Evolutionary conservation across 2,113 vertebrate species (phyloP), one percentile per base, ranked within the genome.

Genomic region (Andinoacara biseriatus): DNA sequence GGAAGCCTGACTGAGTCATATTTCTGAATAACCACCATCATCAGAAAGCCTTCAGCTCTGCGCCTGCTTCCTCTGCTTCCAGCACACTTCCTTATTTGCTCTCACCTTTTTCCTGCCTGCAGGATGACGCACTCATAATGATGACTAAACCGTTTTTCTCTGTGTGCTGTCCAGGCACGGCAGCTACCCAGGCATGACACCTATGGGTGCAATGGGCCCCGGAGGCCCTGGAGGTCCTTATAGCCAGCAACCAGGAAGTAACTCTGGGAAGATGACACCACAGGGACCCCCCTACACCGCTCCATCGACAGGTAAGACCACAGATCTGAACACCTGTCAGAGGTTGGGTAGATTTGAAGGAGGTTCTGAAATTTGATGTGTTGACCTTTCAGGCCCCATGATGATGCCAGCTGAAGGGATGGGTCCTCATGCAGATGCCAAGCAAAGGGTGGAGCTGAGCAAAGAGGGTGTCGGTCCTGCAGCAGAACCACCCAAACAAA

Each of bases 181-280:
- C 87, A 95, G 90, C 78, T 98, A 96, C 87, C 95, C 96, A 52
- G 95, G 95, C 84, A 95, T 97, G 94, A 58, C 58, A 2, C 43
- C 61, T 0, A 62, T 88, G 80, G 84, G 77, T 74, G 95, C 96
- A 5, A 93, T 97, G 96, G 96, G 96, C 84, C 96, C 97, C 84
- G 96, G 93, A 83, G 96, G 95, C 22, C 95, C 96, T 88, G 96
- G 93, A 86, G 96, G 95, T 56, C 95, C 96, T 78, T 98, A 97
- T 93, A 97, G 91, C 93, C 97, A 97, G 90, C 94, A 97, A 0
- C 93, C 96, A 88, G 97, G 95, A 92, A 96, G 95, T 92, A 97
- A 90, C 92, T 96, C 96, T 11, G 95, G 95, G 56, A 94, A 97
- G 91, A 96, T 97, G 96, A 97, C 95, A 59, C 95, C 97, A 0